A percentile compares a stretch with the other conserved stretches of the same genome.
phyloP scores from a whole-genome alignment of 2,888 invertebrate genomes.

The Psylliodes chrysocephalus region DNA sequence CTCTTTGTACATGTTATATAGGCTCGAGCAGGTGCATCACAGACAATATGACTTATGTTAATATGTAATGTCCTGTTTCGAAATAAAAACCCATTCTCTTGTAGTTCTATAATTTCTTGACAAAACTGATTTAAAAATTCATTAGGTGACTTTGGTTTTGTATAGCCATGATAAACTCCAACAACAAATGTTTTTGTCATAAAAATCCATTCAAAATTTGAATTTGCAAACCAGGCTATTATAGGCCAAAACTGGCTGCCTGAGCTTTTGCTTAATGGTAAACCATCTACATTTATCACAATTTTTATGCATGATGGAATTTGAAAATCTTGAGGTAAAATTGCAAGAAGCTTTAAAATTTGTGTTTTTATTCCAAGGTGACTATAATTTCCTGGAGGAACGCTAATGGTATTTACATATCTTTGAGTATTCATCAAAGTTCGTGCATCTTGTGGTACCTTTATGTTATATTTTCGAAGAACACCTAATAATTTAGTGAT shows the following conservation, averaged over 20 bases:
- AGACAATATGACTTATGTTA: slow-evolving; percentile 38
- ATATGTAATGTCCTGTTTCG: slow-evolving; percentile 6
- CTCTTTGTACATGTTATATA: slow-evolving; percentile 41
- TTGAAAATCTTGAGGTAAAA: too few species aligned
- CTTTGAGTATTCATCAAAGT: slow-evolving; percentile 22
- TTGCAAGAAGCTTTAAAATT: slow-evolving; percentile 33
- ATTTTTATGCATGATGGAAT: too few species aligned
- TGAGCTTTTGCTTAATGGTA: slow-evolving; percentile 45
- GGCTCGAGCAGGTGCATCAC: slow-evolving; percentile 49
- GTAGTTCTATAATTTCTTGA: slow-evolving; percentile 15
- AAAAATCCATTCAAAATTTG: slow-evolving; percentile 1
- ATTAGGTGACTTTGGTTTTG: neutral
- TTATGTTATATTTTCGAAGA: neutral
- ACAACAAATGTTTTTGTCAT: neutral
- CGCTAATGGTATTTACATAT: slow-evolving; percentile 4
- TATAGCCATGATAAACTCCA: slow-evolving; percentile 11
- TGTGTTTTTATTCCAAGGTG: slow-evolving; percentile 36
- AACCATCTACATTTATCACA: slow-evolving; percentile 47
- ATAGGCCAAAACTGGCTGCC: slow-evolving; percentile 48
- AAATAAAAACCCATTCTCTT: slow-evolving; percentile 16
- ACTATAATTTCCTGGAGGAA: slow-evolving; percentile 34
- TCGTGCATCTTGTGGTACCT: slow-evolving; percentile 22
- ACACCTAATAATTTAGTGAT: too few species aligned
- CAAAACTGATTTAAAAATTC: slow-evolving; percentile 10
- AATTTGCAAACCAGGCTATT: slow-evolving; percentile 28